Percentiles rank a stretch among this genome's conserved stretches.
phyloP scores from a whole-genome alignment of 1,140 invertebrate species.

The Adoxophyes honmai region DNA sequence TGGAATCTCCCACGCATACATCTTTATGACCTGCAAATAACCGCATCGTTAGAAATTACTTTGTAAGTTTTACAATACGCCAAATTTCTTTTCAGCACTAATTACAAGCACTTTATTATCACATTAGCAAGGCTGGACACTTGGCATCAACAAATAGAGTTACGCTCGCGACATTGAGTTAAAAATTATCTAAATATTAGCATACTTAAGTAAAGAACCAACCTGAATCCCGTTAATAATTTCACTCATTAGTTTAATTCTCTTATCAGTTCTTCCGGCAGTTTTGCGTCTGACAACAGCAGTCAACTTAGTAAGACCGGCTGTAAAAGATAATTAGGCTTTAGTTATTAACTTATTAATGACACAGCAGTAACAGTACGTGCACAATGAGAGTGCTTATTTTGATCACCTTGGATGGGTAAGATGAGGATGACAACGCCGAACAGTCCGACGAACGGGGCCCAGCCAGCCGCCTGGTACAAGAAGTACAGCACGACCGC shows the following conservation, averaged over 20 bases:
- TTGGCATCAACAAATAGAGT: no score
- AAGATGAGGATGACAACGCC: slow-evolving; percentile 79
- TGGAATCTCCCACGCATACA: slow-evolving; percentile 85
- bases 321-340: slow-evolving; percentile 32
- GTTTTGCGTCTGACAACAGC: slow-evolving; percentile 70
- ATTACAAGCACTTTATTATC: no score
- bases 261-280: slow-evolving; percentile 84
- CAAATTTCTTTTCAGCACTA: no score
- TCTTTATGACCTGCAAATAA: slow-evolving; percentile 83
- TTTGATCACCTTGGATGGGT: slow-evolving; percentile 83
- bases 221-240: slow-evolving; percentile 87
- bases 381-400: background rate
- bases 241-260: slow-evolving; percentile 90
- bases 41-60: background rate
- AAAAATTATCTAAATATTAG: background rate
- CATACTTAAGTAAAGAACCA: slow-evolving; percentile 5
- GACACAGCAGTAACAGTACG: background rate
- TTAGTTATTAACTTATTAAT: background rate
- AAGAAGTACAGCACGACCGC: slow-evolving; percentile 80
- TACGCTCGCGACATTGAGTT: background rate
- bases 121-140: no score
- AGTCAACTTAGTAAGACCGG: slow-evolving; percentile 51
- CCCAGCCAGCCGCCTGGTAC: slow-evolving; percentile 82
- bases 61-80: background rate
- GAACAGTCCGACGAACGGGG: slow-evolving; percentile 83